phyloP scores from a whole-genome alignment of 53 echinoderm and acorn worm genomes.

The Echinometra lucunter region DNA sequence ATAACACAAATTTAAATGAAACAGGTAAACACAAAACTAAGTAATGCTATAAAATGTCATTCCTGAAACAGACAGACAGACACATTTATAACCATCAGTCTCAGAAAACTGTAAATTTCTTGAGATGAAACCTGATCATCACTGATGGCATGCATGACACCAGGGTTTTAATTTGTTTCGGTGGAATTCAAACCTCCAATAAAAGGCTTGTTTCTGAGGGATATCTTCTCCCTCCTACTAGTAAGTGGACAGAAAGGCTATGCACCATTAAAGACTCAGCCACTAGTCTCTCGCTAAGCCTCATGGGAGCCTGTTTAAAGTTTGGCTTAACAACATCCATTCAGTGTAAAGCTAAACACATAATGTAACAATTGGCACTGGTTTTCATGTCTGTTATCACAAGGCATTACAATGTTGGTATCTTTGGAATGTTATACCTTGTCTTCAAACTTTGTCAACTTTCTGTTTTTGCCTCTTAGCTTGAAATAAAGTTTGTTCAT shows the following conservation, averaged over 20 bases:
- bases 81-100: neutral
- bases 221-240: neutral
- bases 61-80: neutral
- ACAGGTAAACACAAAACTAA: too few species aligned
- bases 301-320: slow-evolving; percentile 14
- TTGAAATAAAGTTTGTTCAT: neutral
- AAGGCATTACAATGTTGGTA: too few species aligned
- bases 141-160: slow-evolving; percentile 41
- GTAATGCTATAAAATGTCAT: too few species aligned
- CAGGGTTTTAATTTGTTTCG: slow-evolving; percentile 25
- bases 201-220: neutral
- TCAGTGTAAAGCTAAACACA: neutral
- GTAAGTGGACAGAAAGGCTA: slow-evolving; percentile 34
- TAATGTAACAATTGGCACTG: neutral
- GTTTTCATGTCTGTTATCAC: neutral
- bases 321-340: neutral
- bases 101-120: neutral
- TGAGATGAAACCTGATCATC: slow-evolving; percentile 6
- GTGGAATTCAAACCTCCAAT: neutral
- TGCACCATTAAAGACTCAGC: slow-evolving; percentile 49
- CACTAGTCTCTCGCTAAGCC: slow-evolving; percentile 8
- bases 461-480: neutral
- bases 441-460: neutral
- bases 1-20: neutral
- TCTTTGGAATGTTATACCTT: neutral